Percentiles rank a stretch among this genome's conserved stretches.
phyloP scores from a whole-genome alignment of 2,888 invertebrate species.

The Zygaena filipendulae region DNA sequence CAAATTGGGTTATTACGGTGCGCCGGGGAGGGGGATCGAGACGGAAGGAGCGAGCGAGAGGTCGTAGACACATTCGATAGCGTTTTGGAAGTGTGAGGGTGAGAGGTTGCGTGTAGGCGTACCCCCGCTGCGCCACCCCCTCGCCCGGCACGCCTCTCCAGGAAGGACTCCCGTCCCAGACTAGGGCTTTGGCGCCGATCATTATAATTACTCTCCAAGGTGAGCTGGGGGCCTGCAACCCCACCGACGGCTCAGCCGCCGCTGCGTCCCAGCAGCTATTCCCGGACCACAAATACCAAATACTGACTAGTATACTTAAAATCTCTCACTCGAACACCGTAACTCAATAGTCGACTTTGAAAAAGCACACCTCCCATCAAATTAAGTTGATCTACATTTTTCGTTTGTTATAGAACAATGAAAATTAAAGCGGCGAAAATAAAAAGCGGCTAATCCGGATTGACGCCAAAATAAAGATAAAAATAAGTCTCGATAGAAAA shows the following conservation, averaged over 20 bases:
- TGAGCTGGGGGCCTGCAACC: constrained; percentile 52
- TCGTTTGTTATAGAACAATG: too few relatives aligned
- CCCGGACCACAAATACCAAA: constrained; percentile 17
- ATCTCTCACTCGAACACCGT: too few relatives aligned
- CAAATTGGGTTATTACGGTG: constrained; percentile 69
- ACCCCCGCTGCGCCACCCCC: constrained; percentile 55
- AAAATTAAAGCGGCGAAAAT: too few relatives aligned
- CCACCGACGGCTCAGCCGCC: constrained; percentile 54
- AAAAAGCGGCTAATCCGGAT: too few relatives aligned
- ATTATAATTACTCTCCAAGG: constrained; percentile 69
- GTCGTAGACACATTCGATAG: constrained; percentile 17
- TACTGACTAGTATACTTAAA: neutral
- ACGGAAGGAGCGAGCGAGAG: constrained; percentile 42
- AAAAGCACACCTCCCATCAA: too few relatives aligned
- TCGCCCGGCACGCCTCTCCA: constrained; percentile 59
- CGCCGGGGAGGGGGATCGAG: constrained; percentile 52
- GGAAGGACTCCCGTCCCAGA: constrained; percentile 59
- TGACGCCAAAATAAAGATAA: too few relatives aligned
- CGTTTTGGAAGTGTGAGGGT: constrained; percentile 25
- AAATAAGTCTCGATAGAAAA: too few relatives aligned
- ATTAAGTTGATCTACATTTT: too few relatives aligned
- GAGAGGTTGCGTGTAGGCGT: constrained; percentile 52
- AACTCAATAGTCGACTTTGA: too few relatives aligned
- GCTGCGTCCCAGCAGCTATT: constrained; percentile 47
- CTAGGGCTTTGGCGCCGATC: constrained; percentile 62